Base-by-base conservation (phyloP, 2,113 vertebrate species). In the Melanerpes aurifrons region DNA sequence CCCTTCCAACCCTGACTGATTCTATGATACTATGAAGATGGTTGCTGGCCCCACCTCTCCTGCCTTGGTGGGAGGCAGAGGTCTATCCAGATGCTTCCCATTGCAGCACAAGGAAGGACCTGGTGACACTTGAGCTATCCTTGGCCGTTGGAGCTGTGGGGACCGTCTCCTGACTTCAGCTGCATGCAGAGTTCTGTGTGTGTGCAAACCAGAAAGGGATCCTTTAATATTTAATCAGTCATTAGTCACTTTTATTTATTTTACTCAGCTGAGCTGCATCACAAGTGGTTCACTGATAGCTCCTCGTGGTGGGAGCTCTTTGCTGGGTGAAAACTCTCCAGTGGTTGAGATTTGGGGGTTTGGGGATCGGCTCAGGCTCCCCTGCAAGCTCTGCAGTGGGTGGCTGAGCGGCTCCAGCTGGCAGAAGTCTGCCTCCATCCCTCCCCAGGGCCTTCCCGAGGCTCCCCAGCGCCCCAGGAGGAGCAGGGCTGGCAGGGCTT, bases 201-300 rank as follows among this genome's bases (percentile, higher is more conserved):
- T 69, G 83, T 78, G 92, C 70, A 90, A 93, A 89, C 89, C 90
- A 80, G 47, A 71, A 87, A 95, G 37, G 0, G 6, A 64, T 64
- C 37, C 67, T 90, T 96, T 96, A 95, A 95, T 96, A 96, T 83
- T 96, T 96, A 92, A 96, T 95, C 73, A 61, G 37, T 71, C 83
- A 50, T 96, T 93, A 93, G 81, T 68, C 88, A 88, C 58, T 95
- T 94, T 77, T 95, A 90, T 94, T 95, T 96, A 92, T 95, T 96
- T 96, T 95, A 93, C 73, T 90, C 83, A 84, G 77, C 90, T 77
- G 70, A 93, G 72, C 80, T 64, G 72, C 90, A 88, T 95, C 66
- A 54, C 90, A 88, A 94, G 80, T 78, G 80, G 83, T 88, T 90
- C 80, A 43, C 37, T 90, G 82, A 26, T 45, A 29, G 35, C 50